Percentiles rank a stretch among this genome's conserved stretches.
Conservation (phyloP, 2,888 invertebrate genomes). For the Microdon myrmicae region DNA sequence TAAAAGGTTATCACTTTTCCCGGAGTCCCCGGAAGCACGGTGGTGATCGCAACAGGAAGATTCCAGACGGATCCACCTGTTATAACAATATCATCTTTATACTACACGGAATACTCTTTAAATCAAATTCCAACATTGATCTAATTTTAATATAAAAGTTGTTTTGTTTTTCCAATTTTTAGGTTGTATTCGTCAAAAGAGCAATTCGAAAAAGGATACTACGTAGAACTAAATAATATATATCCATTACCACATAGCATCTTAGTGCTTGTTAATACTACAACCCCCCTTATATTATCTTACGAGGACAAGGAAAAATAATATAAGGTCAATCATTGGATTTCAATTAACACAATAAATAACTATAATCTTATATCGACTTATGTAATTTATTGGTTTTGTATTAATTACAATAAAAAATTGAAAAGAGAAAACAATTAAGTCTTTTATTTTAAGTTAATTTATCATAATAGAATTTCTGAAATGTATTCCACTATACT, state of each 20-base stretch:
- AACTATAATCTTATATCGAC: too few species aligned
- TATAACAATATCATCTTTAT: neutral
- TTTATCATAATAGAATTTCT: conserved; percentile 15
- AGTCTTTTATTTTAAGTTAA: conserved; percentile 16
- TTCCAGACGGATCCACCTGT: too few species aligned
- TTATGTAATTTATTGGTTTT: too few species aligned
- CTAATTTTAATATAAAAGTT: neutral
- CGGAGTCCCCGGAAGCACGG: too few species aligned
- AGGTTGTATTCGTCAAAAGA: conserved; percentile 70
- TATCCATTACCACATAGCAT: conserved; percentile 71
- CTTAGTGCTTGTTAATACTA: conserved; percentile 73
- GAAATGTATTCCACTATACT: conserved; percentile 23
- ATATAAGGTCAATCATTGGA: conserved; percentile 47
- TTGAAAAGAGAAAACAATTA: conserved; percentile 14
- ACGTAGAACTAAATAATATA: conserved; percentile 70
- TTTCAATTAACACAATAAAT: conserved; percentile 34
- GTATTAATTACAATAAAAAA: too few species aligned
- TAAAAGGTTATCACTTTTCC: too few species aligned
- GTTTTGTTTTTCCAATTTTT: conserved; percentile 44
- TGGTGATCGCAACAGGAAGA: too few species aligned
- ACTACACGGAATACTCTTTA: neutral
- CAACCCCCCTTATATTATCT: conserved; percentile 68
- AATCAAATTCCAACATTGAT: too few species aligned
- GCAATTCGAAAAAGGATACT: conserved; percentile 69
- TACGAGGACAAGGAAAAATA: conserved; percentile 55